phyloP scores from a whole-genome alignment of 2,888 invertebrate genomes.

The Cotesia congregata region DNA sequence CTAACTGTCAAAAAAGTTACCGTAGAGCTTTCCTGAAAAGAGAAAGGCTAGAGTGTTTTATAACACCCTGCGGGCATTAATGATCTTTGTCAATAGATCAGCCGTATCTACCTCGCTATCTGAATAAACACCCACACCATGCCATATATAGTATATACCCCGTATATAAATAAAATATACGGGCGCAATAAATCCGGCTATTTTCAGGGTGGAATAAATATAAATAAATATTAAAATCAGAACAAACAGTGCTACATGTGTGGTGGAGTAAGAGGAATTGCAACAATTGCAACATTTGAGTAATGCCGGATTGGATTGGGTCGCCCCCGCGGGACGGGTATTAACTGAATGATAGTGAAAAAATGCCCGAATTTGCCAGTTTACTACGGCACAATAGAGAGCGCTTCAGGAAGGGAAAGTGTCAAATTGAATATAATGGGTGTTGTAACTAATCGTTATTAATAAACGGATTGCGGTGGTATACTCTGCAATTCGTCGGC shows the following conservation, averaged over 20 bases:
- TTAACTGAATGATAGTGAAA: background rate
- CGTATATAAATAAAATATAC: conserved; percentile 7
- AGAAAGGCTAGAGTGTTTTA: background rate
- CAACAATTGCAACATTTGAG: background rate
- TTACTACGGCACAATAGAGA: too few relatives aligned
- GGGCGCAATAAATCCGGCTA: background rate
- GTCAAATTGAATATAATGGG: background rate
- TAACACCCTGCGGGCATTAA: conserved; percentile 7
- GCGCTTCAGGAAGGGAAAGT: background rate
- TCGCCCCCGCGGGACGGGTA: background rate
- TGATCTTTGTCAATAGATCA: conserved; percentile 12
- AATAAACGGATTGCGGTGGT: conserved; percentile 20
- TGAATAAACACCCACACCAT: background rate
- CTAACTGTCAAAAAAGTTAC: background rate
- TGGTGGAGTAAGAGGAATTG: background rate
- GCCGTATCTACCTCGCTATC: background rate
- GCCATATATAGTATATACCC: background rate
- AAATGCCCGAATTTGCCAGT: background rate
- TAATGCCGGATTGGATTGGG: conserved; percentile 3
- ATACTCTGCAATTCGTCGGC: background rate
- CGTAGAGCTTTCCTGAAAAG: background rate
- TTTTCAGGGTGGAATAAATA: background rate
- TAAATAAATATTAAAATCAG: too few relatives aligned
- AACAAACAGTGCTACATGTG: too few relatives aligned
- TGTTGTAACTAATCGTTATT: conserved; percentile 21